Conservation (phyloP, 2,888 invertebrate species). For the Rhogogaster chlorosoma region DNA sequence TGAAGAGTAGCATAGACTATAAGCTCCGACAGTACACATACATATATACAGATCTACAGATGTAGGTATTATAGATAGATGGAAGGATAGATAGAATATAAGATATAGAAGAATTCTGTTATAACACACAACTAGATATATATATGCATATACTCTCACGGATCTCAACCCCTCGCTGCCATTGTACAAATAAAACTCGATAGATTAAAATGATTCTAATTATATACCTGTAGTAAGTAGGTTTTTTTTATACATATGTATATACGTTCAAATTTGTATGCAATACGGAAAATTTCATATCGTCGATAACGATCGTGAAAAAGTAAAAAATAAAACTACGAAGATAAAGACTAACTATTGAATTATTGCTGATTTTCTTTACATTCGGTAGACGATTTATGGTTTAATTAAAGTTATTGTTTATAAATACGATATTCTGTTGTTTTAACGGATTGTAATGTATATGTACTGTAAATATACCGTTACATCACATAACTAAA, state of each 20-base stretch:
- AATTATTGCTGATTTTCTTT: too few species aligned
- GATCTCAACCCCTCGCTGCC: background rate
- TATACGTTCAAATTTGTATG: too few species aligned
- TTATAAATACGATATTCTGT: background rate
- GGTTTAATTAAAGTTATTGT: too few species aligned
- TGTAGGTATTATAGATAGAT: background rate
- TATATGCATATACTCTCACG: background rate
- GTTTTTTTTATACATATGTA: too few species aligned
- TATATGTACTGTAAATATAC: constrained; percentile 61
- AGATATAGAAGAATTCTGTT: background rate
- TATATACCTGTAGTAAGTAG: too few species aligned
- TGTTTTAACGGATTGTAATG: background rate
- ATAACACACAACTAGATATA: background rate
- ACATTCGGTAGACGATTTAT: too few species aligned
- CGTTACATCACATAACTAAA: constrained; percentile 77
- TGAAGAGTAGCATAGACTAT: background rate
- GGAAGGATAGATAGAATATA: background rate
- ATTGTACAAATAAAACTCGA: background rate
- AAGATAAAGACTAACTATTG: too few species aligned
- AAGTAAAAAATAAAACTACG: too few species aligned
- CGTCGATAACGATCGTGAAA: too few species aligned
- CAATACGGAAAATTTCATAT: too few species aligned
- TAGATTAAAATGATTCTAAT: too few species aligned
- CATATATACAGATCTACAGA: background rate
- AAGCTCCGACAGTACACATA: background rate